A percentile compares a stretch with the other conserved stretches of the same genome.
phyloP scores from a whole-genome alignment of 2,797 vertebrate species.

The Myotis pilosus region DNA sequence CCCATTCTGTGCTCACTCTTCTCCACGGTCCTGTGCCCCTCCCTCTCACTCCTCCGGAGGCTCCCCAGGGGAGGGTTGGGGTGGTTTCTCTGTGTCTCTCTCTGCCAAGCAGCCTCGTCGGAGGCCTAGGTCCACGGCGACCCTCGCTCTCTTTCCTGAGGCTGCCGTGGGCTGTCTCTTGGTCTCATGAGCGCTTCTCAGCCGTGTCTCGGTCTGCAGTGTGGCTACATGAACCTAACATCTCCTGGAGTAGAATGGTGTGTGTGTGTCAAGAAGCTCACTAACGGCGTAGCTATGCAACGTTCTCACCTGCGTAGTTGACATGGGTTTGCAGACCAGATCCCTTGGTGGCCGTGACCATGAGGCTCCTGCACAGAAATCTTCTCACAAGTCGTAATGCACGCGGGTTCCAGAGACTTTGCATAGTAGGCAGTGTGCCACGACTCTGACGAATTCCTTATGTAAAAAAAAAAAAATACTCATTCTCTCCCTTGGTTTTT shows the following conservation, averaged over 20 bases:
- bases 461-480: constrained; percentile 57
- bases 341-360: constrained; percentile 54
- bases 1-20: constrained; percentile 63
- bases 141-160: constrained; percentile 67
- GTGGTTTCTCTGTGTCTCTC: constrained; percentile 71
- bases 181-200: constrained; percentile 52
- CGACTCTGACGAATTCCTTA: constrained; percentile 34
- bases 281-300: constrained; percentile 64
- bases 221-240: constrained; percentile 56
- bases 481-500: constrained; percentile 61
- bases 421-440: constrained; percentile 57
- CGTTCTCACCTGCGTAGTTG: constrained; percentile 50
- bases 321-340: constrained; percentile 63
- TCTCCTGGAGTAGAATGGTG: constrained; percentile 50
- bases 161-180: constrained; percentile 59
- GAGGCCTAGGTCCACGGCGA: constrained; percentile 60
- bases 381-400: constrained; percentile 56
- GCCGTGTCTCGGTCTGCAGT: constrained; percentile 50
- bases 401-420: constrained; percentile 65
- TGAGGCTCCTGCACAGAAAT: constrained; percentile 59
- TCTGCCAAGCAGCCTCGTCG: constrained; percentile 74
- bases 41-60: constrained; percentile 56
- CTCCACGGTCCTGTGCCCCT: constrained; percentile 61
- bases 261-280: constrained; percentile 55
- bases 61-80: constrained; percentile 74